phyloP scores from a whole-genome alignment of 35 echinoderm and acorn worm genomes.

The Nesometra sesokonis region DNA sequence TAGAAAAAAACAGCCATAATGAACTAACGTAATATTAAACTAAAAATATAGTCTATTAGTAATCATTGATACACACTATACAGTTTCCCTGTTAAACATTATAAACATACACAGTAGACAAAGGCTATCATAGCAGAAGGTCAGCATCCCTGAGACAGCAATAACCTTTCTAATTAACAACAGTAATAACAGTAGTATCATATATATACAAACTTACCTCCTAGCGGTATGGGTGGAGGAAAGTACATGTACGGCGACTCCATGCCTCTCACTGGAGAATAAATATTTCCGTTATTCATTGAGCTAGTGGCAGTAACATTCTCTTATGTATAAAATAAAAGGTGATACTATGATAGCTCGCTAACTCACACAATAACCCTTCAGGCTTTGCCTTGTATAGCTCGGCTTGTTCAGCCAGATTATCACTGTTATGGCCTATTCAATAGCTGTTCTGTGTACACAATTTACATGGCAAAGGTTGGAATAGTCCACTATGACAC shows the following conservation, averaged over 20 bases:
- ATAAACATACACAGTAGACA: background rate
- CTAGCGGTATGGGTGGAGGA: background rate
- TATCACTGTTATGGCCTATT: background rate
- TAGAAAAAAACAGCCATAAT: background rate
- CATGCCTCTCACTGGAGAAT: background rate
- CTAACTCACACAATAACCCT: background rate
- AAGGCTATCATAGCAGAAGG: background rate
- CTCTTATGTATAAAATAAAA: background rate
- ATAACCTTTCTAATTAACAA: background rate
- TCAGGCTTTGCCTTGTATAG: background rate
- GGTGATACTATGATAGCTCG: background rate
- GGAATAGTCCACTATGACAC: background rate
- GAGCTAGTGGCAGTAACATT: background rate
- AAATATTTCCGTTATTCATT: constrained; percentile 1
- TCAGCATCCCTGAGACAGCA: background rate
- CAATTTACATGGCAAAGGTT: background rate
- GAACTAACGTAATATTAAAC: too few species aligned
- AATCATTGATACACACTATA: background rate
- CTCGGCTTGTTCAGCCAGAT: background rate
- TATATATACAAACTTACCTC: background rate
- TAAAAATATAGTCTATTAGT: too few species aligned
- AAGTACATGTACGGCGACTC: background rate
- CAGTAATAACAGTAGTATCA: background rate
- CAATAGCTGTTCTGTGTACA: background rate
- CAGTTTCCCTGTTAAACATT: background rate